Conservation (phyloP, 2,113 vertebrate species). For the Todiramphus chloris region DNA sequence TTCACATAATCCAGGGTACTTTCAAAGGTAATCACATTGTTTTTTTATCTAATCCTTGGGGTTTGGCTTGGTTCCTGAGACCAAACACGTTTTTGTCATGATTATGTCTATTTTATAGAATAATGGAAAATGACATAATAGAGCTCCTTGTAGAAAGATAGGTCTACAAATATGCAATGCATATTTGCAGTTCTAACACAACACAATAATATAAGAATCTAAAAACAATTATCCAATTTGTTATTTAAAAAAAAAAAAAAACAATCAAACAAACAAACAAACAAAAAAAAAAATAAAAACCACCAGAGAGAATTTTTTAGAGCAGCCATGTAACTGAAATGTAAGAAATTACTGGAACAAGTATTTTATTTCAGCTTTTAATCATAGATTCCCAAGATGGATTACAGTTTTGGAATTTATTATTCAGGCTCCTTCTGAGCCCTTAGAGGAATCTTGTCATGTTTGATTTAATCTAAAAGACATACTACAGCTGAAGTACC, state of each 20-base stretch:
- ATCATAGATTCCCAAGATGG: background rate
- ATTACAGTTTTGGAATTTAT: background rate
- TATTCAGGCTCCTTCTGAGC: background rate
- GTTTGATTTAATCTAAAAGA: background rate
- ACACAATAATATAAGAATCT: background rate
- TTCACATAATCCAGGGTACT: background rate
- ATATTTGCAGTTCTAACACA: background rate
- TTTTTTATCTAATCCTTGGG: background rate
- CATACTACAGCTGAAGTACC: background rate
- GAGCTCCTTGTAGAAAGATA: background rate
- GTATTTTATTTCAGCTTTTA: background rate
- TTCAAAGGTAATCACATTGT: fast-evolving
- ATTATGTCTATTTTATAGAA: background rate
- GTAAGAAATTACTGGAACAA: background rate
- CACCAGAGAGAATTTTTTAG: background rate
- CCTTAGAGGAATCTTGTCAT: background rate
- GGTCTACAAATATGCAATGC: background rate
- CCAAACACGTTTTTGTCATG: background rate
- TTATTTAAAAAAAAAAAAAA: background rate
- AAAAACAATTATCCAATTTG: background rate
- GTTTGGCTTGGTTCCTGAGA: background rate
- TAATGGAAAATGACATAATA: background rate
- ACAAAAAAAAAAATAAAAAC: too few relatives aligned
- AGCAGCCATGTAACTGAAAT: background rate
- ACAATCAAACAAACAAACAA: too few relatives aligned